A percentile compares a stretch with the other conserved stretches of the same genome.
Evolutionary conservation across 2,888 invertebrate genomes (phyloP).

Genomic region (Serripes groenlandicus): DNA sequence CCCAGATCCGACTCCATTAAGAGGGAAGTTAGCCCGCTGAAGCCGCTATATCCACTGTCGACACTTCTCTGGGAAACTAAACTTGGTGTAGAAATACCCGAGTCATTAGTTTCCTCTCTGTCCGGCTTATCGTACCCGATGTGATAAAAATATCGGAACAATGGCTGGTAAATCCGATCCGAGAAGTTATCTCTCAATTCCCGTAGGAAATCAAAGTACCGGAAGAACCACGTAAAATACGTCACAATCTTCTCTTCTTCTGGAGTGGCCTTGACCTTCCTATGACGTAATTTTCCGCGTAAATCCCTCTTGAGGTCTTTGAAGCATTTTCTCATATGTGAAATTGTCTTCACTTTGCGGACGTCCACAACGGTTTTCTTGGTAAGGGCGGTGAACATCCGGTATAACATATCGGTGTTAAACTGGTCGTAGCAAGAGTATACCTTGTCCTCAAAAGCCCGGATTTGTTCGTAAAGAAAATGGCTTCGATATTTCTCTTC

Average conservation of each 20-base stretch:
- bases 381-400: constrained; percentile 67
- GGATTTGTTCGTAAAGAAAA: constrained; percentile 76
- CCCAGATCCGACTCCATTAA: constrained; percentile 19
- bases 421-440: constrained; percentile 75
- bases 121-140: constrained; percentile 64
- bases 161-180: constrained; percentile 76
- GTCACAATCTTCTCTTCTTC: constrained; percentile 70
- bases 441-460: constrained; percentile 79
- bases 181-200: constrained; percentile 76
- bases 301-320: constrained; percentile 59
- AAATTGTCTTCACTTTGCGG: constrained; percentile 66
- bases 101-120: constrained; percentile 67
- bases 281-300: constrained; percentile 59
- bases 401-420: constrained; percentile 72
- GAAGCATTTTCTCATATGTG: constrained; percentile 61
- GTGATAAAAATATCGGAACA: constrained; percentile 78
- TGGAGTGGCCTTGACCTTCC: constrained; percentile 53
- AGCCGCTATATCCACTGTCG: constrained; percentile 66
- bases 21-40: constrained; percentile 59
- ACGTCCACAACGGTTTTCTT: constrained; percentile 66
- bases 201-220: constrained; percentile 76
- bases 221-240: constrained; percentile 81
- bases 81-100: constrained; percentile 74
- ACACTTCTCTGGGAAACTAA: constrained; percentile 70
- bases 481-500: constrained; percentile 77